Percentiles rank a stretch among this genome's conserved stretches.
Conservation (phyloP, 2,888 invertebrate species). For the Sceliomorpha sp. region DNA sequence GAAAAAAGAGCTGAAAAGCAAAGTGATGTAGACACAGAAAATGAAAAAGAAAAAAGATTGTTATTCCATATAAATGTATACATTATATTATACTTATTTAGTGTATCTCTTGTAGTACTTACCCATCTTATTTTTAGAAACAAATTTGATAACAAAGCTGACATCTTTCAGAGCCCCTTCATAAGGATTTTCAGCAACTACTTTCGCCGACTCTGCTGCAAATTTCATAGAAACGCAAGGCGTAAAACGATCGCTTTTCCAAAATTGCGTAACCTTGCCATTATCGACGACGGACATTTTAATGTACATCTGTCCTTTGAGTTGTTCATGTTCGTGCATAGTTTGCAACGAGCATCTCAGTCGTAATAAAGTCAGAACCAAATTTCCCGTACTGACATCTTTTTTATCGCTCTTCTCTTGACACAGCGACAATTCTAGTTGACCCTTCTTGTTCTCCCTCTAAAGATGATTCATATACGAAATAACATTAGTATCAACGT, state of each 20-base stretch:
- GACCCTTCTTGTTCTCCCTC: slow-evolving; percentile 86
- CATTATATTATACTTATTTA: too few relatives aligned
- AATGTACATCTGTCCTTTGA: slow-evolving; percentile 87
- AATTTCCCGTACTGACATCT: slow-evolving; percentile 84
- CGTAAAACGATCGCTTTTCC: slow-evolving; percentile 88
- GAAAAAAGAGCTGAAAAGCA: too few relatives aligned
- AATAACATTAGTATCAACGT: neutral
- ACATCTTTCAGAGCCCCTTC: slow-evolving; percentile 84
- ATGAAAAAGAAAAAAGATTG: too few relatives aligned
- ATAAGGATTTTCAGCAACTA: slow-evolving; percentile 83
- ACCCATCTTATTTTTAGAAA: slow-evolving; percentile 85
- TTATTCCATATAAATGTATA: too few relatives aligned
- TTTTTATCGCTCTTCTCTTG: slow-evolving; percentile 84
- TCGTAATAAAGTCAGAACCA: slow-evolving; percentile 84
- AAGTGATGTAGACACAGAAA: too few relatives aligned
- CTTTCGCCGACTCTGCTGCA: slow-evolving; percentile 85
- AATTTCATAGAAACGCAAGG: slow-evolving; percentile 90
- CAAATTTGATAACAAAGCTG: slow-evolving; percentile 85
- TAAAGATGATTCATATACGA: slow-evolving; percentile 68
- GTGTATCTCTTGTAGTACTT: too few relatives aligned
- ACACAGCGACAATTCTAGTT: slow-evolving; percentile 84
- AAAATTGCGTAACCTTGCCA: slow-evolving; percentile 82
- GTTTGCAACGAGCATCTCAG: slow-evolving; percentile 86
- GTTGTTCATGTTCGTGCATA: slow-evolving; percentile 87
- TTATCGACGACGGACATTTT: slow-evolving; percentile 89